Conservation (phyloP, 2,113 vertebrate genomes). For the Redunca redunca region DNA sequence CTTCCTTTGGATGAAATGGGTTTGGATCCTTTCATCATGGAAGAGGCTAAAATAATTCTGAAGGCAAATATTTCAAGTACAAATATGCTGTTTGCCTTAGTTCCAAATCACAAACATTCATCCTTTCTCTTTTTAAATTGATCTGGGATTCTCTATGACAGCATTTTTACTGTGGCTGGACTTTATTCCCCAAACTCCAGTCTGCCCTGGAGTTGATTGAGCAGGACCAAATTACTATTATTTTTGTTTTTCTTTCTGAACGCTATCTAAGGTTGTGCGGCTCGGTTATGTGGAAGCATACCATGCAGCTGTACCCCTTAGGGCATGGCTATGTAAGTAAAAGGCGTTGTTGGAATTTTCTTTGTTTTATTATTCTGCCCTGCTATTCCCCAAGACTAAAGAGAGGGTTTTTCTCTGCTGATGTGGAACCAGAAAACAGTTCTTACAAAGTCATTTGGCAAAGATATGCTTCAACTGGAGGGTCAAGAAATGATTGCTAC, state of each 20-base stretch:
- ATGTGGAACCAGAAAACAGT: not conserved
- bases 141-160: not conserved
- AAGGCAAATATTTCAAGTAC: slow-evolving; percentile 50
- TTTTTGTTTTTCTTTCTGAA: not conserved
- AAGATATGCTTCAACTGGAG: not conserved
- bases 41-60: not conserved
- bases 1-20: not conserved
- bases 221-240: not conserved
- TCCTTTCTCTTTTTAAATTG: not conserved
- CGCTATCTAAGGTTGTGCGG: not conserved
- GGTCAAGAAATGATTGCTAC: not conserved
- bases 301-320: not conserved
- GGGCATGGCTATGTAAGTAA: not conserved
- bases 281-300: not conserved
- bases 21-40: not conserved
- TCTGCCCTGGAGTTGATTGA: not conserved
- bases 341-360: not conserved
- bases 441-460: not conserved
- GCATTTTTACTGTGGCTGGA: not conserved
- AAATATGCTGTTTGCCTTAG: slow-evolving; percentile 1
- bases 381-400: not conserved
- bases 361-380: slow-evolving; percentile 25
- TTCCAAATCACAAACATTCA: slow-evolving; percentile 5
- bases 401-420: not conserved
- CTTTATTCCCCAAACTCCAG: not conserved